phyloP scores from a whole-genome alignment of 37 sponge, comb jelly and placozoan genomes.

The Lycopodina hypogea region DNA sequence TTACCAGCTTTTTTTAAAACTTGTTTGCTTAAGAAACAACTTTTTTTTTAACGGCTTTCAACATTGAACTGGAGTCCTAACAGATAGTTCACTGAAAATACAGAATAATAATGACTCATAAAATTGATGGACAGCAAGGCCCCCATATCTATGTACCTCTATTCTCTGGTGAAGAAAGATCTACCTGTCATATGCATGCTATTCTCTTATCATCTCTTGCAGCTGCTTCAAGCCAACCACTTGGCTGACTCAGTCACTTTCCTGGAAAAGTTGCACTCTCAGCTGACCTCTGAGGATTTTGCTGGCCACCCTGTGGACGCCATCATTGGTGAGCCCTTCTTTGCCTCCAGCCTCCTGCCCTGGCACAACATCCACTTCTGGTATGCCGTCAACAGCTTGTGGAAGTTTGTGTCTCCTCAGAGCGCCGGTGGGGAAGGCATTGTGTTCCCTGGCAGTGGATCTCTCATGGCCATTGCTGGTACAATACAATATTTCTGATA shows the following conservation, averaged over 20 bases:
- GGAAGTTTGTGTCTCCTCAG: constrained; percentile 7
- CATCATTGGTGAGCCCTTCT: constrained; percentile 77
- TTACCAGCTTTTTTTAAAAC: neutral
- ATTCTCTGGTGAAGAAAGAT: too few relatives aligned
- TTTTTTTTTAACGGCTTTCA: neutral
- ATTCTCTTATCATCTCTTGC: constrained; percentile 3
- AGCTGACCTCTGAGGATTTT: constrained; percentile 27
- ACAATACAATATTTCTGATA: neutral
- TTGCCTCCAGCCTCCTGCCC: constrained; percentile 57
- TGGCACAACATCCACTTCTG: constrained; percentile 84
- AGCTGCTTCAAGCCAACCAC: constrained; percentile 30
- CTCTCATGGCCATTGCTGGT: constrained; percentile 73
- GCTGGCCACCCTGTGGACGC: constrained; percentile 6
- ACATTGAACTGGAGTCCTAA: too few relatives aligned
- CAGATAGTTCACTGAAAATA: too few relatives aligned
- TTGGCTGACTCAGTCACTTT: constrained; percentile 9
- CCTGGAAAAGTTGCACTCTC: constrained; percentile 9
- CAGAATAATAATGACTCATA: too few relatives aligned
- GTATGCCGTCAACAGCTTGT: constrained; percentile 47
- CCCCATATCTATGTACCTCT: too few relatives aligned
- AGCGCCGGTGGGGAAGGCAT: constrained; percentile 1
- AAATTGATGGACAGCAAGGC: too few relatives aligned
- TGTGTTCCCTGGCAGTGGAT: constrained; percentile 40
- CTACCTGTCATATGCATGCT: too few relatives aligned
- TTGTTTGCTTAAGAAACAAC: neutral